Conservation (phyloP, 2,797 vertebrate genomes). For the Hippoglossus hippoglossus region DNA sequence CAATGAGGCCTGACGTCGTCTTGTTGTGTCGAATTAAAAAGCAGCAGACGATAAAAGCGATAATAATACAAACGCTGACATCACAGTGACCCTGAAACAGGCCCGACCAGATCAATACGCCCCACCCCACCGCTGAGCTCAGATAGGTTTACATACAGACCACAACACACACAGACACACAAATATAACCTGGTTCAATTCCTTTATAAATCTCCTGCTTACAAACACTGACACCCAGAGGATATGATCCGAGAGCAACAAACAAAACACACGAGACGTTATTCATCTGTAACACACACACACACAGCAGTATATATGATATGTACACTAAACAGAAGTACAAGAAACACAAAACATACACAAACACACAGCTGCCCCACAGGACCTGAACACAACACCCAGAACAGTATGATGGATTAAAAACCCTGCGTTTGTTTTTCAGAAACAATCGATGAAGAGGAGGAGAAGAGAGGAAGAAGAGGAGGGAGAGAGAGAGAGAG, state of each 20-base stretch:
- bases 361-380: background rate
- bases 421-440: constrained; percentile 46
- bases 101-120: constrained; percentile 57
- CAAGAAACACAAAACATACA: constrained; percentile 1
- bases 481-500: background rate
- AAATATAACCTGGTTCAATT: constrained; percentile 17
- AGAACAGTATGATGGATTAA: constrained; percentile 37
- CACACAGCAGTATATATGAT: constrained; percentile 6
- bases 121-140: constrained; percentile 28
- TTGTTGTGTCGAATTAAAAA: constrained; percentile 39
- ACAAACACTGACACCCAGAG: constrained; percentile 77
- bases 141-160: constrained; percentile 64
- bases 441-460: constrained; percentile 32
- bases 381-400: constrained; percentile 42
- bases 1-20: constrained; percentile 3
- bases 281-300: constrained; percentile 37
- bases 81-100: constrained; percentile 71
- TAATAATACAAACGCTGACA: constrained; percentile 75
- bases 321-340: background rate
- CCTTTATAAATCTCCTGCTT: constrained; percentile 64
- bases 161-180: background rate
- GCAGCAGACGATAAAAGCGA: constrained; percentile 69
- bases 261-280: constrained; percentile 51
- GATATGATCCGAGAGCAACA: constrained; percentile 59
- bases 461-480: no score